Evolutionary conservation across 2,888 invertebrate genomes (phyloP).

Genomic region (Nephrotoma flavescens): DNA sequence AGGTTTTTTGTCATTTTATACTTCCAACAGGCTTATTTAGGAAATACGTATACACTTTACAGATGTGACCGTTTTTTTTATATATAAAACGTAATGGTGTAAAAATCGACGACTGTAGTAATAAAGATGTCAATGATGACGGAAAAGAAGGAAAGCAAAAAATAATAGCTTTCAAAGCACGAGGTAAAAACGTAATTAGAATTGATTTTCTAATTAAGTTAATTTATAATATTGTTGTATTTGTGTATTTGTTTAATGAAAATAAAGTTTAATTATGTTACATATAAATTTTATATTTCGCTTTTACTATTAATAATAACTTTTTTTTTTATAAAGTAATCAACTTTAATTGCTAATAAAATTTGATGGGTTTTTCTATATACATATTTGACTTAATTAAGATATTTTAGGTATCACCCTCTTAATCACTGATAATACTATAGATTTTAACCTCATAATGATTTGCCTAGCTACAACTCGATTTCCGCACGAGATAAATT

Average conservation of each 20-base stretch:
- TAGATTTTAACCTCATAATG: too few relatives aligned
- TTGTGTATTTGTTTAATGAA: not conserved
- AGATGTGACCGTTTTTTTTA: not conserved
- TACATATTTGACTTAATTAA: not conserved
- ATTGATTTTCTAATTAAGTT: not conserved
- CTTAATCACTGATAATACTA: too few relatives aligned
- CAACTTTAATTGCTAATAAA: not conserved
- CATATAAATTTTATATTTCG: too few relatives aligned
- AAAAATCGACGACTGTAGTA: not conserved
- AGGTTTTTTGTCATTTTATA: not conserved
- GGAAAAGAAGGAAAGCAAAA: not conserved
- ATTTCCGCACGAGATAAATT: too few relatives aligned
- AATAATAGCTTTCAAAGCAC: not conserved
- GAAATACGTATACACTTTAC: not conserved
- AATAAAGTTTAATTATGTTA: not conserved
- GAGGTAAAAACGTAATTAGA: not conserved
- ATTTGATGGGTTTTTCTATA: not conserved
- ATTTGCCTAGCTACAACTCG: too few relatives aligned
- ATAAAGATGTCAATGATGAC: not conserved
- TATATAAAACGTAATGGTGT: not conserved
- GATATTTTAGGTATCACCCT: not conserved
- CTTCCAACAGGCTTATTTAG: not conserved
- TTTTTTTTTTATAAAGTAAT: not conserved
- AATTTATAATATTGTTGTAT: not conserved
- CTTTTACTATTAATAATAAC: too few relatives aligned